Conservation (phyloP, 2,888 invertebrate genomes). For the Latrodectus elegans region DNA sequence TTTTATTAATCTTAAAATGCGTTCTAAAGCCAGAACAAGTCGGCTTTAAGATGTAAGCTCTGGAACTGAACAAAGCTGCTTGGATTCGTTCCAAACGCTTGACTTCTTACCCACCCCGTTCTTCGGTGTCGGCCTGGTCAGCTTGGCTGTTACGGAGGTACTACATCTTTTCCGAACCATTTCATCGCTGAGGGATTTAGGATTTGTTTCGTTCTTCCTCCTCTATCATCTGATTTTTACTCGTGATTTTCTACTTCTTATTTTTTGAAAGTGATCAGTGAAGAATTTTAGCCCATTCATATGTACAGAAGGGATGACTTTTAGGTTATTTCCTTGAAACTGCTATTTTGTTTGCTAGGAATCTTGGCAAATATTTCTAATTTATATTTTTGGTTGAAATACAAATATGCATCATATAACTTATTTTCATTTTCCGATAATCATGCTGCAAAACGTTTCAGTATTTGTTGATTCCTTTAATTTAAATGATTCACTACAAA, state of each 20-base stretch:
- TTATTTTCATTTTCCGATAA: too few species aligned
- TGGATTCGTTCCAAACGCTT: conserved; percentile 43
- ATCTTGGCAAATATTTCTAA: too few species aligned
- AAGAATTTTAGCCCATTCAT: too few species aligned
- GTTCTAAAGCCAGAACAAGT: conserved; percentile 10
- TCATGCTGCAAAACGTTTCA: too few species aligned
- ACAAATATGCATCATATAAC: too few species aligned
- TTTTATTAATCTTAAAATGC: conserved; percentile 43
- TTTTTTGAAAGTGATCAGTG: too few species aligned
- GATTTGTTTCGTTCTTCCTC: conserved; percentile 10
- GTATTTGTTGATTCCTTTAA: too few species aligned
- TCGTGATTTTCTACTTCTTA: neutral
- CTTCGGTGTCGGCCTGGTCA: conserved; percentile 21
- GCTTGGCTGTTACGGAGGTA: conserved; percentile 33
- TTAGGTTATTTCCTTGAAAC: too few species aligned
- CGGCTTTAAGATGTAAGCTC: conserved; percentile 52
- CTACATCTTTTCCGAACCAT: conserved; percentile 54
- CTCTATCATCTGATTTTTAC: neutral
- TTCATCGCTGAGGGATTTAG: conserved; percentile 44
- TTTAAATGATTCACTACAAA: too few species aligned
- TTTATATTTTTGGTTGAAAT: too few species aligned
- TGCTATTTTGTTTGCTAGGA: too few species aligned
- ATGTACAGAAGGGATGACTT: too few species aligned
- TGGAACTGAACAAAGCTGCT: conserved; percentile 30
- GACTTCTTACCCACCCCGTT: conserved; percentile 10